A percentile compares a stretch with the other conserved stretches of the same genome.
Evolutionary conservation across 1,140 invertebrate species (phyloP).

Genomic region (Mamestra configurata): DNA sequence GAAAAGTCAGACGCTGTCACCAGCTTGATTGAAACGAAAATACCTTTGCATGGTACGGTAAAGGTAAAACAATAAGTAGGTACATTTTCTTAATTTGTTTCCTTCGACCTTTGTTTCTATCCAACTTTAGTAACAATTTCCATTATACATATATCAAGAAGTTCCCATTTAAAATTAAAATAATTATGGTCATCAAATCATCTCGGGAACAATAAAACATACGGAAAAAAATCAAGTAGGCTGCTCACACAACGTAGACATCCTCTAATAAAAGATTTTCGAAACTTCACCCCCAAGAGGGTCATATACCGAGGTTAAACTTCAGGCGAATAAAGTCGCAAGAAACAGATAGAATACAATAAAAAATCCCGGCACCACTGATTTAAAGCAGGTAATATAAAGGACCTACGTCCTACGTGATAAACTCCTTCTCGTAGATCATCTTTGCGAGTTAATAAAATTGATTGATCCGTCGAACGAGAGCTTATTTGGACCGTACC

Average conservation of each 20-base stretch:
- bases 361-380: constrained; percentile 1
- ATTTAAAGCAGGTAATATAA: constrained; percentile 12
- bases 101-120: too few relatives aligned
- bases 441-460: neutral
- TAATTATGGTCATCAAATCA: too few relatives aligned
- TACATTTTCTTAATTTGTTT: too few relatives aligned
- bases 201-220: neutral
- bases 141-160: too few relatives aligned
- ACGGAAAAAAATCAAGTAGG: neutral
- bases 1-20: too few relatives aligned
- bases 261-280: neutral
- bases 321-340: neutral
- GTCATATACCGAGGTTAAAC: constrained; percentile 6
- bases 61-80: too few relatives aligned
- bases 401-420: neutral
- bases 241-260: neutral
- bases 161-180: too few relatives aligned
- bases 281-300: constrained; percentile 9
- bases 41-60: too few relatives aligned
- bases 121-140: too few relatives aligned
- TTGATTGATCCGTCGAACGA: constrained; percentile 3
- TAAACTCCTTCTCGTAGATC: neutral
- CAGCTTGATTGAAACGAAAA: neutral
- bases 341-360: constrained; percentile 2
- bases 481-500: neutral